These are phyloP conservation scores for Palythoa heliodiscus DNA, from an alignment of 92 coral and sea anemone species.

Conservation along the genomic window DNA sequence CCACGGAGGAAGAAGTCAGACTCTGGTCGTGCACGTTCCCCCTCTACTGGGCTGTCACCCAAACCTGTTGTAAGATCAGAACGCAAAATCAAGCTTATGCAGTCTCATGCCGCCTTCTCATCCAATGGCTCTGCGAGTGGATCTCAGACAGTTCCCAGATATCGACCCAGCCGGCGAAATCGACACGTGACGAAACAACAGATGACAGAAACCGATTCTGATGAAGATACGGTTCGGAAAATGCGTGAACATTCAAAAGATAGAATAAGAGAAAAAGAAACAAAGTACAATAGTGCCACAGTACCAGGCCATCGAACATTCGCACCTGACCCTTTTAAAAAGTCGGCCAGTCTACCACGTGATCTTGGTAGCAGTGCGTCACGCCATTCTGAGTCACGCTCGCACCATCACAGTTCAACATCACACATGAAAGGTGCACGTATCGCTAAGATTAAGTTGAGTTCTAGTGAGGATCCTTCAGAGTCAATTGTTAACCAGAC, in stretches of 20 bases:
- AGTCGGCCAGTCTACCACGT: conserved; percentile 79
- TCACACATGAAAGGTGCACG: conserved; percentile 77
- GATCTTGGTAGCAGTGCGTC: conserved; percentile 58
- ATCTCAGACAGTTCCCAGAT: conserved; percentile 79
- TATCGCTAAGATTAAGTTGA: conserved; percentile 72
- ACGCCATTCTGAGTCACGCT: conserved; percentile 49
- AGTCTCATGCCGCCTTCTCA: conserved; percentile 57
- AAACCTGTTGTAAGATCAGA: conserved; percentile 90
- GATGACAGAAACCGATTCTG: conserved; percentile 72
- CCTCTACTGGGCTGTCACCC: conserved; percentile 37
- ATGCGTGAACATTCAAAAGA: conserved; percentile 53
- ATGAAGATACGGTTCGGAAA: conserved; percentile 60
- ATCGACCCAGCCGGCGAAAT: conserved; percentile 58
- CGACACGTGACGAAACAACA: conserved; percentile 64
- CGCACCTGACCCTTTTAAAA: conserved; percentile 58
- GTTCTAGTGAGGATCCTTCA: conserved; percentile 70
- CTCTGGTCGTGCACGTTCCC: conserved; percentile 58
- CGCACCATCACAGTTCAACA: conserved; percentile 50
- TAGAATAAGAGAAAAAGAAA: conserved; percentile 42
- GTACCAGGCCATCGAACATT: conserved; percentile 44
- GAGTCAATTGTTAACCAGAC: conserved; percentile 88
- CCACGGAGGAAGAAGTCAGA: conserved; percentile 44
- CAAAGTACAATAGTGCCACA: not conserved
- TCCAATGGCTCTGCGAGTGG: conserved; percentile 54
- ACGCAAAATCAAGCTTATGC: conserved; percentile 69